Conservation (phyloP, 2,797 vertebrate species). For the Acrocephalus scirpaceus region DNA sequence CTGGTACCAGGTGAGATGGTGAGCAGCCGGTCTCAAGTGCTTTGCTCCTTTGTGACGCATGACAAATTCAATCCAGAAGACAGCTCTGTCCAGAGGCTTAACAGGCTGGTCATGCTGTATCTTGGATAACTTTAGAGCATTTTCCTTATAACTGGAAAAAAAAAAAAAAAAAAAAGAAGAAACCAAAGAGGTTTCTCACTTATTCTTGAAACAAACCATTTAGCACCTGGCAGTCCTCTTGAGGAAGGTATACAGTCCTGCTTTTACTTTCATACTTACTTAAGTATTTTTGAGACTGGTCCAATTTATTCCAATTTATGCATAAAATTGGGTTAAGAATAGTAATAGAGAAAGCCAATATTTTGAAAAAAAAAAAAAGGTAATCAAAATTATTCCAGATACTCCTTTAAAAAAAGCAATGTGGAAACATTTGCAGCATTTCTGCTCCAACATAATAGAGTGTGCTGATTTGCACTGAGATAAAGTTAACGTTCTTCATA, state of each 20-base stretch:
- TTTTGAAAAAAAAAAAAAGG: background rate
- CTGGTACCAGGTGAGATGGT: conserved; percentile 88
- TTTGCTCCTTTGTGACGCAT: conserved; percentile 87
- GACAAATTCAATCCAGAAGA: conserved; percentile 88
- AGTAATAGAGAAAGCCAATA: background rate
- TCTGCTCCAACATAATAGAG: background rate
- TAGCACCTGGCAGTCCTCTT: background rate
- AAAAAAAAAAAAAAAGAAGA: background rate
- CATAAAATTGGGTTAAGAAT: background rate
- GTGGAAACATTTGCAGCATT: background rate
- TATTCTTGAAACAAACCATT: background rate
- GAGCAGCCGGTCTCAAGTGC: conserved; percentile 84
- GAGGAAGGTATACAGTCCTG: background rate
- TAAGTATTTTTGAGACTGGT: background rate
- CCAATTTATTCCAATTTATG: background rate
- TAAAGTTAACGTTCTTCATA: background rate
- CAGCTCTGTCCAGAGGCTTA: conserved; percentile 80
- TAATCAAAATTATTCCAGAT: background rate
- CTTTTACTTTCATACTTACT: background rate
- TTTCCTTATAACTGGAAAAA: conserved; percentile 81
- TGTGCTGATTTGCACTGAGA: background rate
- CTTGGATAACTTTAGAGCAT: conserved; percentile 74
- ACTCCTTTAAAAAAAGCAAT: background rate
- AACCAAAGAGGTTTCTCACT: background rate
- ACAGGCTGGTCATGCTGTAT: conserved; percentile 87